A percentile compares a stretch with the other conserved stretches of the same genome.
phyloP scores from a whole-genome alignment of 1,140 invertebrate genomes.

The Daktulosphaira vitifoliae region DNA sequence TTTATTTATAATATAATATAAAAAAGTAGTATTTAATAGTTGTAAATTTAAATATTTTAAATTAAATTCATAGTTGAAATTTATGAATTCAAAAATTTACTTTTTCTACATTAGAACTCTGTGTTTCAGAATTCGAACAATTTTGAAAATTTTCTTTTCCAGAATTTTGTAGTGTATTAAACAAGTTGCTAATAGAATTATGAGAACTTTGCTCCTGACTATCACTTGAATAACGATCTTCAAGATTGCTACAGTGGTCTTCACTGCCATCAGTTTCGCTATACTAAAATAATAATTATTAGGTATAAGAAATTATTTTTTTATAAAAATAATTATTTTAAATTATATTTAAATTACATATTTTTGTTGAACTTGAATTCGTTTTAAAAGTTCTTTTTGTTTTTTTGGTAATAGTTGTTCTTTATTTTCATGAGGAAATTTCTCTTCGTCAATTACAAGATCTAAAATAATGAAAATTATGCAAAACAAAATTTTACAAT shows the following conservation, averaged over 20 bases:
- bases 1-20: neutral
- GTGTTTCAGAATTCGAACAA: neutral
- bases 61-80: no score
- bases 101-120: constrained; percentile 16
- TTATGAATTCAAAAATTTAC: neutral
- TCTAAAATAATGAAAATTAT: constrained; percentile 10
- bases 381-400: constrained; percentile 21
- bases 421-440: constrained; percentile 18
- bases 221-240: constrained; percentile 26
- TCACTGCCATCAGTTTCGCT: constrained; percentile 14
- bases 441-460: constrained; percentile 31
- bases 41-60: no score
- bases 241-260: constrained; percentile 1
- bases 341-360: constrained; percentile 2
- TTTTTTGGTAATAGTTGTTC: constrained; percentile 23
- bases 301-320: no score
- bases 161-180: neutral
- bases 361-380: constrained; percentile 27
- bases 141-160: neutral
- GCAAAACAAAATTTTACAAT: no score
- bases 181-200: neutral
- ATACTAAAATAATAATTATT: constrained; percentile 20
- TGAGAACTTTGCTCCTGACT: neutral
- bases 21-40: no score
- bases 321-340: neutral